A percentile compares a stretch with the other conserved stretches of the same genome.
Conservation (phyloP, 2,888 invertebrate genomes). For the Macrosiphum euphorbiae region DNA sequence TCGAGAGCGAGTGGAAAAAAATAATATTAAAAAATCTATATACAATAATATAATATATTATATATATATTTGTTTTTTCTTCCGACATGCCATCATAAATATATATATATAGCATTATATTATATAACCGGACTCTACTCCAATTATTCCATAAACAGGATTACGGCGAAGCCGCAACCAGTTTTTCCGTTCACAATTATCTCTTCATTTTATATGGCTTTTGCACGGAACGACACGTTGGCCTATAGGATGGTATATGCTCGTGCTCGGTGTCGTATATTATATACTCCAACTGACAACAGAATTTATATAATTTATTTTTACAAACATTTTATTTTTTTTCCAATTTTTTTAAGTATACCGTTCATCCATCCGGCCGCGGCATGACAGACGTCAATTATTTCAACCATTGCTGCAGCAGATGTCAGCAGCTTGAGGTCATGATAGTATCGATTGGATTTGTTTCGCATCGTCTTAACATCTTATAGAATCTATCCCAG, state of each 20-base stretch:
- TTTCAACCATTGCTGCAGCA: background rate
- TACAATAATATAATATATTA: too few relatives aligned
- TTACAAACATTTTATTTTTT: background rate
- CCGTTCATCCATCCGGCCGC: background rate
- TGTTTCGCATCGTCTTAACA: background rate
- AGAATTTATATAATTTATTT: constrained; percentile 2
- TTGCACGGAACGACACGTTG: constrained; percentile 32
- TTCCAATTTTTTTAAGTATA: background rate
- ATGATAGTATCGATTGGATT: background rate
- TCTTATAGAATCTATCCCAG: background rate
- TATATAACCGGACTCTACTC: constrained; percentile 31
- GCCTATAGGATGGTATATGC: background rate
- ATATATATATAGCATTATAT: background rate
- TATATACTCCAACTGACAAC: background rate
- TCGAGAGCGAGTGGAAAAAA: background rate
- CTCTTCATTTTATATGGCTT: constrained; percentile 53
- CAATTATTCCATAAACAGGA: constrained; percentile 51
- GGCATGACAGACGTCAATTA: constrained; percentile 8
- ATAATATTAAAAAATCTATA: background rate
- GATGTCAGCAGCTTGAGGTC: background rate
- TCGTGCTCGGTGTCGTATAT: background rate
- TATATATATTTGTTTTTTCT: background rate
- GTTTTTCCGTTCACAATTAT: constrained; percentile 47
- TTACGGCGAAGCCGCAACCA: constrained; percentile 43
- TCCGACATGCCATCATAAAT: background rate